Evolutionary conservation across 2,797 vertebrate genomes (phyloP).

Genomic region (Pangasius mekongensis): DNA sequence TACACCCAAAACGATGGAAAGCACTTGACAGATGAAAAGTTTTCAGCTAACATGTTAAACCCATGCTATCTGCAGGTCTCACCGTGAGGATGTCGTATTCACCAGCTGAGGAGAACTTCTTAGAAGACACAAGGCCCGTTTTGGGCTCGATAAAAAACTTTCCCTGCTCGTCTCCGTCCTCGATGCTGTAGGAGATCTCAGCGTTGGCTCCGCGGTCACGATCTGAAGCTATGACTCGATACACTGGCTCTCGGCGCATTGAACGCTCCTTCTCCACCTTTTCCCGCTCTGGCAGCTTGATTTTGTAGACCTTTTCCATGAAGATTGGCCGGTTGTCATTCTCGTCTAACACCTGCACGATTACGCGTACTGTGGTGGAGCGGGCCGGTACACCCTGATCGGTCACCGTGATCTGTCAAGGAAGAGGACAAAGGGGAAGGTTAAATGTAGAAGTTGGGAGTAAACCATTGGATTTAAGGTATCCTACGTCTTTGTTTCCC

Average conservation of each 20-base stretch:
- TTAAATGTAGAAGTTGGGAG: not conserved
- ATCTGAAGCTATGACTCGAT: constrained; percentile 90
- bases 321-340: constrained; percentile 95
- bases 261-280: constrained; percentile 80
- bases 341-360: constrained; percentile 93
- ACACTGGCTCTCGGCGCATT: constrained; percentile 85
- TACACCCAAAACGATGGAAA: not conserved
- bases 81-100: constrained; percentile 97
- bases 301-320: constrained; percentile 97
- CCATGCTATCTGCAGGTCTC: constrained; percentile 61
- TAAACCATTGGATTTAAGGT: not conserved
- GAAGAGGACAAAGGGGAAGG: not conserved
- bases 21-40: not conserved
- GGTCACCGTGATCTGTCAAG: constrained; percentile 84
- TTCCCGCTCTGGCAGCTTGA: constrained; percentile 88
- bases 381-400: constrained; percentile 86
- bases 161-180: constrained; percentile 91
- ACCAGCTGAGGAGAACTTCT: constrained; percentile 89
- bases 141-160: constrained; percentile 98
- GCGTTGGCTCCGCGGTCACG: constrained; percentile 91
- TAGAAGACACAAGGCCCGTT: constrained; percentile 94
- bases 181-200: constrained; percentile 97
- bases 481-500: not conserved
- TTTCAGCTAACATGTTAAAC: not conserved
- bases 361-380: constrained; percentile 86